Evolutionary conservation across 2,888 invertebrate genomes (phyloP), one percentile per base, ranked within the genome.

Genomic region (Cyclophora albipunctata): DNA sequence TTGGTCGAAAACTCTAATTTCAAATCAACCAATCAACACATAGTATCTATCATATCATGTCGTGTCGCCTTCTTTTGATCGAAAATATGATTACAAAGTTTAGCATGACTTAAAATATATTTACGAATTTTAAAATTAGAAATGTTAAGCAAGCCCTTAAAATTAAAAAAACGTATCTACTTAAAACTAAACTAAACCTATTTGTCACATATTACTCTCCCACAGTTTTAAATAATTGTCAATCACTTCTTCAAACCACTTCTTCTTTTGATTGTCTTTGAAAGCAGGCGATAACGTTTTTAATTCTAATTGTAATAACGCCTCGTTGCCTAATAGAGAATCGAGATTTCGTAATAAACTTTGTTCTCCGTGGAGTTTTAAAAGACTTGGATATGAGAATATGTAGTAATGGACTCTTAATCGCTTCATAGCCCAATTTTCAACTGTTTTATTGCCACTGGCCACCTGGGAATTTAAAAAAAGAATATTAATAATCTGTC

Each of bases 181-280:
- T 53, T 58, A 50, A 46, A 55, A 57, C 57, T 55, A 57, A 44
- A 55, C 44, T 53, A 49, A 50, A 55, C 42, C 34, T 52, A 51
- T 52, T 55, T 65, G 80, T 92, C 91, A 94, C 92, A 96, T 94
- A 81, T 96, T 96, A 69, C 93, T 93, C 82, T 96, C 96, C 95
- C 96, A 96, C 59, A 96, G 85, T 82, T 95, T 96, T 81, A 96
- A 91, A 84, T 95, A 94, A 90, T 96, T 96, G 84, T 96, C 95
- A 75, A 96, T 91, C 52, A 96, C 94, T 87, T 96, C 96, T 63
- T 94, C 92, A 76, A 96, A 96, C 95, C 96, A 96, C 73, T 92
- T 90, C 66, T 92, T 91, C 75, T 95, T 94, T 43, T 90, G 88
- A 3, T 89, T 90, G 63, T 95, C 93, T 62, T 93, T 93, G 75